Base-by-base conservation (phyloP, 2,797 vertebrate genomes). In the Sparus aurata region DNA sequence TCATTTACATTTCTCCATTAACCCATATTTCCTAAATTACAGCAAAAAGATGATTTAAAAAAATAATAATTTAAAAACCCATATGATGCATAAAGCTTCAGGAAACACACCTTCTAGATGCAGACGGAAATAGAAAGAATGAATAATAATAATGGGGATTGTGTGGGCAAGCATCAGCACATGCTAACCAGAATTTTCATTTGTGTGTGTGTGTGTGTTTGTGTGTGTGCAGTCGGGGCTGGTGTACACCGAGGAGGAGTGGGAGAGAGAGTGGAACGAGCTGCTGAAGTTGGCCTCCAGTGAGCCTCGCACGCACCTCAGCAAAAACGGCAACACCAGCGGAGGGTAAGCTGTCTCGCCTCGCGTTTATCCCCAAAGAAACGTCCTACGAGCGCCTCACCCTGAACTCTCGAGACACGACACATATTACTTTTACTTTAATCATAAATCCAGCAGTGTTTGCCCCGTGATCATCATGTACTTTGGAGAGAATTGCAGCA, bases 261-360 rank as follows among this genome's bases (percentile, higher is more conserved):
- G 98, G 98, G 98, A 99, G 86, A 94, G 96, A 12, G 98, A 99
- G 87, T 99, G 98, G 98, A 98, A 96, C 1, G 98, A 99, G 90
- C 95, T 99, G 89, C 95, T 99, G 54, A 99, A 99, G 93, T 92
- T 99, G 96, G 98, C 98, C 49, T 99, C 98, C 74, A 99, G 98
- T 13, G 98, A 99, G 93, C 98, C 98, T 0, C 97, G 98, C 55
- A 96, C 96, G 2, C 98, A 99, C 82, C 95, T 97, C 94, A 97
- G 97, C 96, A 99, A 98, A 93, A 99, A 96, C 8, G 96, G 97
- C 80, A 97, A 96, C 95, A 95, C 95, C 8, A 96, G 94, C 0
- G 98, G 98, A 65, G 98, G 98, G 98, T 99, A 89, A 97, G 95
- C 88, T 0, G 9, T 20, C 46, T 25, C 34, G 3, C 25, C 54